Conservation (phyloP, 1,140 invertebrate species). For the Magallana ariakensis region DNA sequence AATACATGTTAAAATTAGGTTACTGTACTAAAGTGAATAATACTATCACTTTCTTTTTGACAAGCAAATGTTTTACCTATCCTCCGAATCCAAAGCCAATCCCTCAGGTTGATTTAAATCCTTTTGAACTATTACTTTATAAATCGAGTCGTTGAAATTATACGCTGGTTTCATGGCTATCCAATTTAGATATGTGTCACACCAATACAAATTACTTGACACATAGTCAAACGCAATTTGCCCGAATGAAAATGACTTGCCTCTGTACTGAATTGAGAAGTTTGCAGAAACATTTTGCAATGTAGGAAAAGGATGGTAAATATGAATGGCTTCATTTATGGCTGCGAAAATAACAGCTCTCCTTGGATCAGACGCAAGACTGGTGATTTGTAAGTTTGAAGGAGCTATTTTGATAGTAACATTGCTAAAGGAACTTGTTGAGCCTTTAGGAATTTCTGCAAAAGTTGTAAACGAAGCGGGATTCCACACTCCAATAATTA, state of each 20-base stretch:
- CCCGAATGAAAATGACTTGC: neutral
- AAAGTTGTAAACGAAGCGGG: neutral
- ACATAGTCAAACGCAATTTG: conserved; percentile 3
- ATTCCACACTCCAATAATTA: neutral
- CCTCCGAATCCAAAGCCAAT: neutral
- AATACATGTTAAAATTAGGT: too few species aligned
- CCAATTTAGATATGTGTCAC: neutral
- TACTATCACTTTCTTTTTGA: too few species aligned
- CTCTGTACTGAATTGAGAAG: neutral
- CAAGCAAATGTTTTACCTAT: neutral
- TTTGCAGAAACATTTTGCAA: neutral
- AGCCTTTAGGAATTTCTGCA: neutral
- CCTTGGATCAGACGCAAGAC: neutral
- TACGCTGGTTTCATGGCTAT: conserved; percentile 26
- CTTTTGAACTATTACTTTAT: neutral
- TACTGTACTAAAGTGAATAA: too few species aligned
- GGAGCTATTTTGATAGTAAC: neutral
- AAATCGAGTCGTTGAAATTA: neutral
- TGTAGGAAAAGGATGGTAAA: neutral
- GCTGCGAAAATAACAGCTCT: neutral
- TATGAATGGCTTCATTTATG: neutral
- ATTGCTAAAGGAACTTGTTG: neutral
- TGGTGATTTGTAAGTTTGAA: neutral
- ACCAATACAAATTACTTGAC: conserved; percentile 20
- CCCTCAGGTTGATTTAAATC: neutral